Base-by-base conservation (phyloP, 2,113 vertebrate species). In the Nasalis larvatus region DNA sequence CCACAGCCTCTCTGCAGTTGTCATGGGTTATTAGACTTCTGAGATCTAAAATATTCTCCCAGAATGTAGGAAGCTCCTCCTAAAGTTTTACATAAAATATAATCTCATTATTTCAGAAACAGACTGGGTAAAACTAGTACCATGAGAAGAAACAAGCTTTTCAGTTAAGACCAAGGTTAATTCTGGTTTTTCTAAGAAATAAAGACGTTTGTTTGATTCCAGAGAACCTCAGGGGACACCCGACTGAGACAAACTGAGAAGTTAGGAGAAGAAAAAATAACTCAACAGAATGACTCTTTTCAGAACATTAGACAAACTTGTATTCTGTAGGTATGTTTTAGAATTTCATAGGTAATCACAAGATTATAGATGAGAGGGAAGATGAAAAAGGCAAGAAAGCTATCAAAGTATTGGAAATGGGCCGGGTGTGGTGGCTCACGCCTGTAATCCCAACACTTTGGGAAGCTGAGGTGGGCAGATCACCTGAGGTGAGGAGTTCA, bases 121-220 rank as follows among this genome's bases (percentile, higher is more conserved):
- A 69, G 66, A 42, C 73, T 42, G 47, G 42, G n/a, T 18, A 87
- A 92, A 87, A 49, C 12, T 30, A 30, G 37, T 25, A 78, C 76
- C 49, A 27, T 45, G 25, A 87, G 40, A 86, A 45, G 42, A 58
- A 73, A 87, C 18, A 35, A 52, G 58, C 63, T 96, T 90, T 96
- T 85, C 52, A 94, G 30, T 86, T 49, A 93, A 80, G 58, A 96
- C 85, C 30, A n/a, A 87, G 69, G 84, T 80, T 95, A 93, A 92
- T 94, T 94, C 89, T 1, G 7, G 13, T 81, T 96, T 96, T 95
- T 94, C 91, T 89, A 96, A 91, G 78, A 96, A 96, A 87, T 71
- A 25, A 82, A 94, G 73, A 83, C 17, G 54, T 77, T 89, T 83
- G 74, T n/a, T 95, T 81, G 11, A 87, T 40, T 73, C 12, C 71